Percentiles rank a stretch among this genome's conserved stretches.
Conservation (phyloP, 2,797 vertebrate species). For the Vultur gryphus region DNA sequence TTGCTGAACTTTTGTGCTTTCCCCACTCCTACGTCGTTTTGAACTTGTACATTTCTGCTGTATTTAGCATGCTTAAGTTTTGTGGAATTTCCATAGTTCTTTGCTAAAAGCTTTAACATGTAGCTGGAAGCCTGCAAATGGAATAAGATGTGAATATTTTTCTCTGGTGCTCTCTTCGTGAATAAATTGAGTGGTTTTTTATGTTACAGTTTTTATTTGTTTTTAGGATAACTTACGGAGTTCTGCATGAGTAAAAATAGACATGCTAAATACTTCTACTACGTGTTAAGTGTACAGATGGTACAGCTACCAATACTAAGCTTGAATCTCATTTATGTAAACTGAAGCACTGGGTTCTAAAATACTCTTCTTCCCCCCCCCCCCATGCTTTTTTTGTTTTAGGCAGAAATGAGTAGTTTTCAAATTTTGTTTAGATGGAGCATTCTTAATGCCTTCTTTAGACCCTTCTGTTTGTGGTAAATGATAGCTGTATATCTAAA, state of each 20-base stretch:
- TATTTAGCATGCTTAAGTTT: not conserved
- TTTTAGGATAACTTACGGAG: not conserved
- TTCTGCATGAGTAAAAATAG: not conserved
- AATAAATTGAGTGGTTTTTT: not conserved
- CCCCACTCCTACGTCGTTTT: not conserved
- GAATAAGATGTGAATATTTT: not conserved
- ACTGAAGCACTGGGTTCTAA: not conserved
- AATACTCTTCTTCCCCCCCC: not conserved
- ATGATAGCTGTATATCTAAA: not conserved
- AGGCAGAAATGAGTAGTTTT: not conserved
- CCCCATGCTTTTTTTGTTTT: not conserved
- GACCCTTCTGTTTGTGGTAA: not conserved
- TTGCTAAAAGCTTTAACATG: not conserved
- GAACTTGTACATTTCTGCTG: not conserved
- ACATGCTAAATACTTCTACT: not conserved
- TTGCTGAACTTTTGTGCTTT: slow-evolving; percentile 1
- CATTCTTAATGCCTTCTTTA: not conserved
- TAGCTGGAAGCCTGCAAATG: not conserved
- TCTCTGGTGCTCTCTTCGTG: not conserved
- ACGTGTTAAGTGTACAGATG: not conserved
- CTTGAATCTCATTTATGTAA: not conserved
- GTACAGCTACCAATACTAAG: not conserved
- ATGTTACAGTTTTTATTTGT: not conserved
- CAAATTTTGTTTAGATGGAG: not conserved
- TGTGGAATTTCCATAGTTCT: not conserved